Evolutionary conservation across 1,140 invertebrate genomes (phyloP).

Genomic region (Drosophila orena): DNA sequence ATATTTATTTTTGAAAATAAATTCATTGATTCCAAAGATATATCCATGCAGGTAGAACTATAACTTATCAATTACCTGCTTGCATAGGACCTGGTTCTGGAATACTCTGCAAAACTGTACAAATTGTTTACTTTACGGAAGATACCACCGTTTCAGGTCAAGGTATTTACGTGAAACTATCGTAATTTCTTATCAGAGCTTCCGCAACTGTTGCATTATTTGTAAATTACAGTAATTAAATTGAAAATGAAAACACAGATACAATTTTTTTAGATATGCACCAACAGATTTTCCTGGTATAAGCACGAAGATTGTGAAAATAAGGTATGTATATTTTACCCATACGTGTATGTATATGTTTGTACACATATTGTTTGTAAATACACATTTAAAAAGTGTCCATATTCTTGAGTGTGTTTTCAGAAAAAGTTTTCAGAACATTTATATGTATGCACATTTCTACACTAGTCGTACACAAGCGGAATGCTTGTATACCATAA

Average conservation of each 20-base stretch:
- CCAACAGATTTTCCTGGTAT: background rate
- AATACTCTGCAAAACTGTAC: too few species aligned
- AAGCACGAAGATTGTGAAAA: background rate
- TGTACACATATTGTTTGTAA: background rate
- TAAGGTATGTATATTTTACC: background rate
- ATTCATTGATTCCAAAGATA: too few species aligned
- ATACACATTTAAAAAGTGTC: slow-evolving; percentile 2
- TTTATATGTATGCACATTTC: slow-evolving; percentile 5
- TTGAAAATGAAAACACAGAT: background rate
- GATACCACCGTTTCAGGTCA: too few species aligned
- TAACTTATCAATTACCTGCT: too few species aligned
- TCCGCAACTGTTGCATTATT: too few species aligned
- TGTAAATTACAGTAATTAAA: background rate
- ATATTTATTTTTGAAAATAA: too few species aligned
- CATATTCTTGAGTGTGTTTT: slow-evolving; percentile 17
- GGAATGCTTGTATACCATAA: slow-evolving; percentile 9
- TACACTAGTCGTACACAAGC: background rate
- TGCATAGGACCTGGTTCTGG: too few species aligned
- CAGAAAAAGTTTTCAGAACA: slow-evolving; percentile 6
- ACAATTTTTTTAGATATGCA: background rate
- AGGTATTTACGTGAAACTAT: too few species aligned
- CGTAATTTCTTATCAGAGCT: too few species aligned
- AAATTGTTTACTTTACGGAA: too few species aligned
- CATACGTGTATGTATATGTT: background rate
- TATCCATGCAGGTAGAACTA: too few species aligned